These are phyloP conservation scores for Eumacrocentrus americanus DNA, from an alignment of 2,888 invertebrate genomes.

Conservation along the genomic window DNA sequence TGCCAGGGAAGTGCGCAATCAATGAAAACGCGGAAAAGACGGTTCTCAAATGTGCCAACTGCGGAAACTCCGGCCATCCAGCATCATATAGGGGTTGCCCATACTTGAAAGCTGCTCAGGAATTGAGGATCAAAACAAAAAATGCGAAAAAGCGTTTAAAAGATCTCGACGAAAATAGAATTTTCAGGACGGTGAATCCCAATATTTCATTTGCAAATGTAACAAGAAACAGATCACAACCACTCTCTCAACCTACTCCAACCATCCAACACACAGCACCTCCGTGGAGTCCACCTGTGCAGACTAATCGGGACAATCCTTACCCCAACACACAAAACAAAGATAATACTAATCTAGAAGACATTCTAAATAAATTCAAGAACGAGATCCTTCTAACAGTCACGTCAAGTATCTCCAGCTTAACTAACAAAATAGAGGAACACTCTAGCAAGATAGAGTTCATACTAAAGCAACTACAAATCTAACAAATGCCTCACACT, in stretches of 20 bases:
- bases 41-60: slow-evolving; percentile 17
- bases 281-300: too few species aligned
- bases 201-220: background rate
- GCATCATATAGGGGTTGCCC: slow-evolving; percentile 20
- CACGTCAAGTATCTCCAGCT: background rate
- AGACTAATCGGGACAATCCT: too few species aligned
- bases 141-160: background rate
- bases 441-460: background rate
- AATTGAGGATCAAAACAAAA: background rate
- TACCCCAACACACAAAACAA: too few species aligned
- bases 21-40: background rate
- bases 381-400: too few species aligned
- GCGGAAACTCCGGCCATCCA: slow-evolving; percentile 12
- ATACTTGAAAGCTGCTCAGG: slow-evolving; percentile 5
- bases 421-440: background rate
- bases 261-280: too few species aligned
- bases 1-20: slow-evolving; percentile 10
- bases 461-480: background rate
- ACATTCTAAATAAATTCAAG: too few species aligned
- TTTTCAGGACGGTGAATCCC: background rate
- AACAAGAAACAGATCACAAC: too few species aligned
- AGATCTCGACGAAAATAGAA: too few species aligned
- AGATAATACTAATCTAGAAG: too few species aligned
- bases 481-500: too few species aligned
- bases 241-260: too few species aligned